Percentiles rank a stretch among this genome's conserved stretches.
Evolutionary conservation across 2,797 vertebrate genomes (phyloP).

Genomic region (Phoxinus dragarum): DNA sequence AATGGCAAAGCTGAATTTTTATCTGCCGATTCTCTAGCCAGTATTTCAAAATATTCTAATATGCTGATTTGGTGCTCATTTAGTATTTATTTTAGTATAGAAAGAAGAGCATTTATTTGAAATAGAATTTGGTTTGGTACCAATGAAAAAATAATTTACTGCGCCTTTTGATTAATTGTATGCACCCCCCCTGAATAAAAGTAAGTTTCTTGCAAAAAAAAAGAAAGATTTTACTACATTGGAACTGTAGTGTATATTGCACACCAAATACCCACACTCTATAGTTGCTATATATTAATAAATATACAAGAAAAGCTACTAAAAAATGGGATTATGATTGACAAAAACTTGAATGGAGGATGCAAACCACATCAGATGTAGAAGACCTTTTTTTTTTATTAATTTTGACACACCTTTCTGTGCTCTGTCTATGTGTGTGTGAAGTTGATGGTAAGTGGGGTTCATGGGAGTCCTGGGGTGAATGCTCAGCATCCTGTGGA

Average conservation of each 20-base stretch:
- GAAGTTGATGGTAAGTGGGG: conserved; percentile 93
- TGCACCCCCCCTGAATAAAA: neutral
- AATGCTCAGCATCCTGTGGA: conserved; percentile 90
- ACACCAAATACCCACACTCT: neutral
- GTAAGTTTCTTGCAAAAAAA: neutral
- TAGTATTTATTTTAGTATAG: neutral
- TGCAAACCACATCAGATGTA: neutral
- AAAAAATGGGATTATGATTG: neutral
- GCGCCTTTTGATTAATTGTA: neutral
- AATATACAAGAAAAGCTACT: neutral
- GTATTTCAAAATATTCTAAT: neutral
- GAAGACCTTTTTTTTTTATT: neutral
- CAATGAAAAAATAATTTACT: neutral
- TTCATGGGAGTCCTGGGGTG: conserved; percentile 89
- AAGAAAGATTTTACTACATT: neutral
- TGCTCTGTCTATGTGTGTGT: conserved; percentile 26
- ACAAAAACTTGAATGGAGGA: neutral
- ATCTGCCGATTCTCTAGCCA: neutral
- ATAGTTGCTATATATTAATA: neutral
- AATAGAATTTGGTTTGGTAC: neutral
- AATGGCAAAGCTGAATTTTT: neutral
- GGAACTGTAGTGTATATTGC: neutral
- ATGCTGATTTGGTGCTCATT: neutral
- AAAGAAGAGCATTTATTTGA: neutral
- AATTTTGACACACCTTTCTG: neutral